Base-by-base conservation (phyloP, 2,113 vertebrate species). In the Microtus montanus region DNA sequence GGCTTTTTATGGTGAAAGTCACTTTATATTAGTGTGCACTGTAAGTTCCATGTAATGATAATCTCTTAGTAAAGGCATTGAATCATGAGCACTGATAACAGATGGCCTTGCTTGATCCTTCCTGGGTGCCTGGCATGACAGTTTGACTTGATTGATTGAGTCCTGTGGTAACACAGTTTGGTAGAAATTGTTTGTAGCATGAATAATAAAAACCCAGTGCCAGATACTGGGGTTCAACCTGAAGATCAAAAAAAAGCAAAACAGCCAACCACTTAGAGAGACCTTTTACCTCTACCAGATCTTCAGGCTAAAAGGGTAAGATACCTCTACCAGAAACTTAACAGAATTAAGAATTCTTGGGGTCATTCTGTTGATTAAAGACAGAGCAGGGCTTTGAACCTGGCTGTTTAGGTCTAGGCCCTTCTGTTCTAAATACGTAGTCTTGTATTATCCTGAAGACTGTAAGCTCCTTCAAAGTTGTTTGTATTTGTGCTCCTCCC, bases 1-100 rank as follows among this genome's bases (percentile, higher is more conserved):
- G 33, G n/a, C 83, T 47, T 94, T 96, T 93, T 89, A 84, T 80
- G 2, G 91, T 78, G 24, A 64, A 33, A 68, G 19, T 68, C 28
- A 35, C 35, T n/a, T 71, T n/a, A n/a, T n/a, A 17, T 71, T n/a
- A 71, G 70, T 33, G 35, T 71, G 5, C 70, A 83, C 22, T 94
- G 75, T 13, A 63, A 82, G 33, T 68, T 71, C 87, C 84, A 44
- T 61, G 7, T 47, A 93, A 54, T 90, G 14, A 41, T 75, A 49
- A 58, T 73, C 86, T 90, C 17, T 96, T 87, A 71, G 8, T 73
- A 86, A 89, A 94, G 47, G 77, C 33, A 85, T 64, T 85, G 47
- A 90, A 87, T 83, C 89, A 89, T 63, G 83, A 89, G 82, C 52
- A 84, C 28, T 77, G 61, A 58, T 90, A 80, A 19, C 35, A 89